Evolutionary conservation across 1,140 invertebrate species (phyloP).

Genomic region (Drosophila ogumai): DNA sequence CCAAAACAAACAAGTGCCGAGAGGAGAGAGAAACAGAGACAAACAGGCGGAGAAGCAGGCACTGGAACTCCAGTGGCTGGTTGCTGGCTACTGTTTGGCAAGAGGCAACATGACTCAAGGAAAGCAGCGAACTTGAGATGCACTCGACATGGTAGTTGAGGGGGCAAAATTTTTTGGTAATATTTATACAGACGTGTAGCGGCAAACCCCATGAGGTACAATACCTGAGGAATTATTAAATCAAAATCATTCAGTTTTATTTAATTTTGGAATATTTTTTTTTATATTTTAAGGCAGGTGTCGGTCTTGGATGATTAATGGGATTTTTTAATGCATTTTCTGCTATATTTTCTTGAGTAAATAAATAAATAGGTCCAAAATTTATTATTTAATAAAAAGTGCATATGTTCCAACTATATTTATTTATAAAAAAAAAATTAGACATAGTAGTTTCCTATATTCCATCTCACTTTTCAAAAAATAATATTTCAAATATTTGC

Average conservation of each 20-base stretch:
- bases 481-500: too few relatives aligned
- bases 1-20: conserved; percentile 58
- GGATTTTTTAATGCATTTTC: neutral
- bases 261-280: neutral
- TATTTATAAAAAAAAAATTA: too few relatives aligned
- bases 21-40: conserved; percentile 16
- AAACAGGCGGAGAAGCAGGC: conserved; percentile 13
- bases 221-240: neutral
- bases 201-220: neutral
- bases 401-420: too few relatives aligned
- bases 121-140: conserved; percentile 37
- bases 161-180: conserved; percentile 4
- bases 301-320: neutral
- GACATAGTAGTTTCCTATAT: too few relatives aligned
- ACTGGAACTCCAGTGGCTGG: conserved; percentile 42
- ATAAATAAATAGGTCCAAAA: neutral
- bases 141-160: conserved; percentile 18
- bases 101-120: conserved; percentile 31
- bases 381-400: too few relatives aligned
- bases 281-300: neutral
- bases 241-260: conserved; percentile 2
- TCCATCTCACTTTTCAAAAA: too few relatives aligned
- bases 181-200: neutral
- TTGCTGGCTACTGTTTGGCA: conserved; percentile 59
- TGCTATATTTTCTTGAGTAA: neutral